Conservation (phyloP, 2,888 invertebrate species). For the Macaria liturata region DNA sequence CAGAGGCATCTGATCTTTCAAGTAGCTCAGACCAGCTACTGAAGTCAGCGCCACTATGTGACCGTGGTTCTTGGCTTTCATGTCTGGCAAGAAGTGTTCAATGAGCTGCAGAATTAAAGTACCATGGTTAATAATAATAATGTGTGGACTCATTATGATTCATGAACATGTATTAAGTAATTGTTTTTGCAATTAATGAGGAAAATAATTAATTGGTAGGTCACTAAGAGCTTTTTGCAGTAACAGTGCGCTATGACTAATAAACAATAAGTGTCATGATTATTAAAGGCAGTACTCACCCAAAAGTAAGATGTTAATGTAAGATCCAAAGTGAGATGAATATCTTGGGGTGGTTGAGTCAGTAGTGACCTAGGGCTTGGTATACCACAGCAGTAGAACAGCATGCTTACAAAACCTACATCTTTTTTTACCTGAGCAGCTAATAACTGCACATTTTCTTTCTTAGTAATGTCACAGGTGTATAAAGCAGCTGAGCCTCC, state of each 20-base stretch:
- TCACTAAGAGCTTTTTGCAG: too few species aligned
- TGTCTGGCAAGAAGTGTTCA: slow-evolving; percentile 83
- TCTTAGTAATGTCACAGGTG: slow-evolving; percentile 82
- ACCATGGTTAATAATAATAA: too few species aligned
- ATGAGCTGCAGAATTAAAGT: slow-evolving; percentile 67
- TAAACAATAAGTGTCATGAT: too few species aligned
- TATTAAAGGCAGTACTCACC: slow-evolving; percentile 59
- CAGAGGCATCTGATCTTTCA: slow-evolving; percentile 82
- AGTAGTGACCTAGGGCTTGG: slow-evolving; percentile 83
- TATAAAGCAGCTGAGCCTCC: slow-evolving; percentile 77
- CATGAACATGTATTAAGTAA: too few species aligned
- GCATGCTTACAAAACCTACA: slow-evolving; percentile 83
- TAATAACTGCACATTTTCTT: slow-evolving; percentile 71
- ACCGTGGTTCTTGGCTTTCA: slow-evolving; percentile 83
- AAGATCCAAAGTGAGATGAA: slow-evolving; percentile 81
- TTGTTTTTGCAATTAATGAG: too few species aligned
- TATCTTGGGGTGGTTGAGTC: slow-evolving; percentile 75
- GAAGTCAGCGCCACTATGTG: slow-evolving; percentile 85
- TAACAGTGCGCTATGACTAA: too few species aligned
- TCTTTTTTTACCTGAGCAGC: slow-evolving; percentile 74
- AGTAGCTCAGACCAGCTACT: slow-evolving; percentile 84
- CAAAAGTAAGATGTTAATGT: slow-evolving; percentile 85
- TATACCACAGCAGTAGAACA: slow-evolving; percentile 85
- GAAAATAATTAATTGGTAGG: too few species aligned
- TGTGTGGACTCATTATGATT: too few species aligned